Evolutionary conservation across 2,888 invertebrate species (phyloP).

Genomic region (Synergus japonicus): DNA sequence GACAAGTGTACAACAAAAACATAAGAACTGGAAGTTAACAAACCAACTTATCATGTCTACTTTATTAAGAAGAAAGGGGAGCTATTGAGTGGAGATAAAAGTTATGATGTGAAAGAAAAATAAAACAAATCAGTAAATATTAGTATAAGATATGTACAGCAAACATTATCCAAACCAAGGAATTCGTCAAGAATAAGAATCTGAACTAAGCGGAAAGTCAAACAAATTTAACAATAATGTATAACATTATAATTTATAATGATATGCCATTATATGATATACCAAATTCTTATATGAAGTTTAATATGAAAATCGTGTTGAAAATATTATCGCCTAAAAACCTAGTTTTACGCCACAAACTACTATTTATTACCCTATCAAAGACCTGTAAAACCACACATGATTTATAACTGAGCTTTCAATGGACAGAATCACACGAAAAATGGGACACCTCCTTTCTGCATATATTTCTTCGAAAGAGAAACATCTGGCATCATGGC

Average conservation of each 20-base stretch:
- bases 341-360: background rate
- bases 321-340: background rate
- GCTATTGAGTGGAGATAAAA: background rate
- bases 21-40: background rate
- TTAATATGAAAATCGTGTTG: background rate
- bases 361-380: background rate
- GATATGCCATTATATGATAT: too few species aligned
- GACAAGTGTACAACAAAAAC: background rate
- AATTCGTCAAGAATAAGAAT: background rate
- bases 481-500: conserved; percentile 39
- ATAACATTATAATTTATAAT: too few species aligned
- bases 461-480: conserved; percentile 27
- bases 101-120: too few species aligned
- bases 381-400: background rate
- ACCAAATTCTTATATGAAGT: too few species aligned
- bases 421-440: conserved; percentile 1
- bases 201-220: too few species aligned
- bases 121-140: too few species aligned
- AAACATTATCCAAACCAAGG: too few species aligned
- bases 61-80: background rate
- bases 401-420: background rate
- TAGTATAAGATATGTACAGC: too few species aligned
- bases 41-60: background rate
- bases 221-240: too few species aligned
- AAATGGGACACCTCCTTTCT: conserved; percentile 24